A percentile compares a stretch with the other conserved stretches of the same genome.
Evolutionary conservation across 1,140 invertebrate genomes (phyloP).

Genomic region (Scylla paramamosain): DNA sequence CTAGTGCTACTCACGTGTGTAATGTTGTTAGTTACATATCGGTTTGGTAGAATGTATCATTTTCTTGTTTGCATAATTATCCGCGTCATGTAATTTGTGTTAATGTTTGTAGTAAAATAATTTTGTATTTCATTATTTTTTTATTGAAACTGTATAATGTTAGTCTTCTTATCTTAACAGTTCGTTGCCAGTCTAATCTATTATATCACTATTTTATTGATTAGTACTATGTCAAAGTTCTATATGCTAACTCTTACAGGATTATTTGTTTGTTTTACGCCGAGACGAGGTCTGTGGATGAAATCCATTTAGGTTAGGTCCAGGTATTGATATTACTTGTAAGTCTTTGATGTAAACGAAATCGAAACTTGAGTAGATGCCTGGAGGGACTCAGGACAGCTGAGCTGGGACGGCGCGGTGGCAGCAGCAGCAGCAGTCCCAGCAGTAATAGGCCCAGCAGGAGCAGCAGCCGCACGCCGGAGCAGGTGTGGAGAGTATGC

Average conservation of each 20-base stretch:
- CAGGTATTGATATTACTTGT: background rate
- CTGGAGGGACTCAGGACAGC: background rate
- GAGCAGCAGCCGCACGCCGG: background rate
- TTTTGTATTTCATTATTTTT: background rate
- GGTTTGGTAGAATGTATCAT: background rate
- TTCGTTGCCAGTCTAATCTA: background rate
- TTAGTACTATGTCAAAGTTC: background rate
- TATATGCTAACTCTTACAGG: background rate
- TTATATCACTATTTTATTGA: background rate
- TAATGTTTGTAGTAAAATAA: background rate
- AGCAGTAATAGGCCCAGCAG: too few relatives aligned
- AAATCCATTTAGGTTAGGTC: background rate
- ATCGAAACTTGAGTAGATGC: background rate
- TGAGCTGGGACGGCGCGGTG: background rate
- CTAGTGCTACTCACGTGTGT: too few relatives aligned
- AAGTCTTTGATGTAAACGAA: background rate
- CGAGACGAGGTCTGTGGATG: background rate
- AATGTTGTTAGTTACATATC: too few relatives aligned
- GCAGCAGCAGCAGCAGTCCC: background rate
- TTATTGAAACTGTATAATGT: background rate
- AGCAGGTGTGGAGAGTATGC: slow-evolving; percentile 81
- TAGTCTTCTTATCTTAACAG: background rate
- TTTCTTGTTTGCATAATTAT: background rate
- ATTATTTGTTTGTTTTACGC: background rate
- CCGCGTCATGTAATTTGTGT: background rate